Base-by-base conservation (phyloP, 1,140 invertebrate species). In the Sinella curviseta region DNA sequence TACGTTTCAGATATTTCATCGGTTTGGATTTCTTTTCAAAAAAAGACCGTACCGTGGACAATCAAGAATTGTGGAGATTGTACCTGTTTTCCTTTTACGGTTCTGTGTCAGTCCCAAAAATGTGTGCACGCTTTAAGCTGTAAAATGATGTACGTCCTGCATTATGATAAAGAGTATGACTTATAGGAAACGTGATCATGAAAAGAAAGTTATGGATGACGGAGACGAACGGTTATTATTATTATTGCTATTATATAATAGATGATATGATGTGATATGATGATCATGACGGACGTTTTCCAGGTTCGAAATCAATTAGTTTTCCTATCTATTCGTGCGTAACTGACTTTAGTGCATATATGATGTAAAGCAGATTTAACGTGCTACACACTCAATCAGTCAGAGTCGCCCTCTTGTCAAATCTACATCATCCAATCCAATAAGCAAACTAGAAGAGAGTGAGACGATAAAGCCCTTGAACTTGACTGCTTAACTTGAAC, bases 251-350 rank as follows among this genome's bases (percentile, higher is more conserved):
- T 60, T 60, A 60, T 60, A 60, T 8, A 60, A 60, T 60, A 60
- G 55, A 60, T 60, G 55, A 26, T n/a, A 3, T 8, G 55, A 60
- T 8, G 55, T 24, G 55, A 60, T 60, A 60, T 60, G 55, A 60
- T 60, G 55, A 60, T 60, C 55, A 60, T 60, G 55, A 60, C 55
- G 24, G 55, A 60, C 55, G 24, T 60, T 60, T 60, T 26, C 8
- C 55, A 4, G 55, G 24, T 26, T 60, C 55, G 55, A 14, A 70
- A 70, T 70, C 65, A 70, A 70, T 70, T 70, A 70, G 65, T 30
- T 31, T 70, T 33, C 31, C 65, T 31, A 4, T 70, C 26, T 24
- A 70, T 31, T 24, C 12, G n/a, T 33, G n/a, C 31, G 65, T 24
- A 48, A n/a, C n/a, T n/a, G n/a, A n/a, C n/a, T n/a, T n/a, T n/a